Percentiles rank a stretch among this genome's conserved stretches.
phyloP scores from a whole-genome alignment of 2,797 vertebrate genomes.

The Crypturellus tataupa region DNA sequence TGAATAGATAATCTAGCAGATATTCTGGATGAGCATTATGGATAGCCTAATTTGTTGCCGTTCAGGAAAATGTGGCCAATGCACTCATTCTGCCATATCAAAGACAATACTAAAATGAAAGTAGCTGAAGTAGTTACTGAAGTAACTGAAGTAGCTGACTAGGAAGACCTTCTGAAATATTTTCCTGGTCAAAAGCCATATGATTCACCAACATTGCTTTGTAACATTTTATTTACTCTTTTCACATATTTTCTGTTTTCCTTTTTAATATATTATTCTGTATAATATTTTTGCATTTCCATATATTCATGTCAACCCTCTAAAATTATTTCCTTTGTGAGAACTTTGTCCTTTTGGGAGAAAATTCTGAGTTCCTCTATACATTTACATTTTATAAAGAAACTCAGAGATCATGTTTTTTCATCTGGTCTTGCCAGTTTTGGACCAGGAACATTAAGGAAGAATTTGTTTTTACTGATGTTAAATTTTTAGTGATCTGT shows the following conservation, averaged over 20 bases:
- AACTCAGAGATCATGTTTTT: neutral
- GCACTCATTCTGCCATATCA: neutral
- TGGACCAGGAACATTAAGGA: neutral
- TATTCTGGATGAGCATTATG: neutral
- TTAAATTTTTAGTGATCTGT: neutral
- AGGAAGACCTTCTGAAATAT: neutral
- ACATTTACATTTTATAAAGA: neutral
- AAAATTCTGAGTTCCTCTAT: neutral
- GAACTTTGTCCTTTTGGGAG: fast-evolving
- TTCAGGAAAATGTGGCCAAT: neutral
- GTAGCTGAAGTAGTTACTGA: neutral
- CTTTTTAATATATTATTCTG: neutral
- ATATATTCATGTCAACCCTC: neutral
- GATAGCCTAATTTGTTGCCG: neutral
- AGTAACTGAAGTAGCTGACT: neutral
- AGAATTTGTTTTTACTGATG: neutral
- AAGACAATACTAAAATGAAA: neutral
- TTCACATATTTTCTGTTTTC: neutral
- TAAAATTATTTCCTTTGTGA: neutral
- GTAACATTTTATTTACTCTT: neutral
- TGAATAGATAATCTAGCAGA: neutral
- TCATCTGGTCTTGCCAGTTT: neutral
- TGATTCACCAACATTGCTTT: neutral
- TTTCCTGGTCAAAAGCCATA: neutral
- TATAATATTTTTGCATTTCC: neutral